Conservation (phyloP, 2,113 vertebrate genomes). For the Rattus rattus region DNA sequence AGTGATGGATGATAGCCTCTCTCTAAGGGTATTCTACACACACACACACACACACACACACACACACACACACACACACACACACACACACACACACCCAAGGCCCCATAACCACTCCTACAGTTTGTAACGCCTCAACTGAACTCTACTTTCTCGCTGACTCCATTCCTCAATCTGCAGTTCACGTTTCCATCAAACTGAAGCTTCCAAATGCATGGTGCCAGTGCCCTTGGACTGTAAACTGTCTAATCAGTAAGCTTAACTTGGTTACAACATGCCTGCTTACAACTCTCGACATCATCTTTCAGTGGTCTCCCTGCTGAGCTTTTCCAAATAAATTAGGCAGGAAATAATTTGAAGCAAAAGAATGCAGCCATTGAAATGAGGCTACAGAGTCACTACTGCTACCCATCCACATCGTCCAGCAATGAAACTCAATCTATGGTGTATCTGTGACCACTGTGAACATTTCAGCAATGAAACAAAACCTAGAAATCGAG, state of each 20-base stretch:
- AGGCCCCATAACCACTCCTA: neutral
- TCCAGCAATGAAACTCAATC: neutral
- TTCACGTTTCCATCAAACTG: neutral
- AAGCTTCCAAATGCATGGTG: neutral
- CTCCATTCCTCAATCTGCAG: neutral
- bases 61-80: neutral
- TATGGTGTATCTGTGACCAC: neutral
- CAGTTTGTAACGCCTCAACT: neutral
- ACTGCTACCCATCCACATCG: neutral
- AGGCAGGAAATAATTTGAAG: conserved; percentile 10
- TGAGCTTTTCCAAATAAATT: neutral
- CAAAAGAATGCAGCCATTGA: neutral
- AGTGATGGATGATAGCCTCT: neutral
- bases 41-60: neutral
- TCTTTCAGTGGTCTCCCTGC: neutral
- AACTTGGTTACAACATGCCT: neutral
- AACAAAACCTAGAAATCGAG: conserved; percentile 23
- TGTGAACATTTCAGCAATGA: neutral
- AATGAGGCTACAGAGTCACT: neutral
- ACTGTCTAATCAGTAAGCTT: neutral
- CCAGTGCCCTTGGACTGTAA: neutral
- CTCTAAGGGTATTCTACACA: conserved; percentile 1
- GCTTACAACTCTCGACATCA: neutral
- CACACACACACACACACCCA: too few relatives aligned
- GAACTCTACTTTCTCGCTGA: neutral